Conservation (phyloP, 1,140 invertebrate genomes). For the Pseudomyrmex dendroicus region DNA sequence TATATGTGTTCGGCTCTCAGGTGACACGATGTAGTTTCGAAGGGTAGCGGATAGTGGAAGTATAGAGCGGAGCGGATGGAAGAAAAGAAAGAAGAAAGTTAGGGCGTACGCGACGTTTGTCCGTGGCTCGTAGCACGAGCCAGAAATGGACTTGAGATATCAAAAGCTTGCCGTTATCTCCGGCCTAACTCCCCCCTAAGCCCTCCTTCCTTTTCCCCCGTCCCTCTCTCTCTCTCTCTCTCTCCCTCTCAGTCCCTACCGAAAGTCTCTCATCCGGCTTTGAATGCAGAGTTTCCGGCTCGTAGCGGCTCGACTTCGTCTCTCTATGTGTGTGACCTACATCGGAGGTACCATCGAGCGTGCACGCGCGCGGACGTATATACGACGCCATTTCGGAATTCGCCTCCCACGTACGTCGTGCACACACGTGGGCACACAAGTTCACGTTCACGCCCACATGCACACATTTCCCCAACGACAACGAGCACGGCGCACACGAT, state of each 20-base stretch:
- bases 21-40: slow-evolving; percentile 58
- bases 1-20: slow-evolving; percentile 50
- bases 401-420: slow-evolving; percentile 50
- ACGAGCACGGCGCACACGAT: not conserved
- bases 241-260: slow-evolving; percentile 57
- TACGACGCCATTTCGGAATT: slow-evolving; percentile 55
- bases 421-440: slow-evolving; percentile 19
- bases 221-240: too few species aligned
- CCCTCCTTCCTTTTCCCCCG: not conserved
- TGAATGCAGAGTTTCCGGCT: slow-evolving; percentile 74
- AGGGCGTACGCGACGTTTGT: slow-evolving; percentile 49
- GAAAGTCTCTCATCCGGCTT: slow-evolving; percentile 71
- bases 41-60: not conserved
- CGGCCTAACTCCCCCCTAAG: slow-evolving; percentile 51
- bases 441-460: slow-evolving; percentile 27
- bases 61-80: not conserved
- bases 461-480: slow-evolving; percentile 3
- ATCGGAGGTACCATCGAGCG: slow-evolving; percentile 72
- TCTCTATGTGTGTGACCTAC: slow-evolving; percentile 72
- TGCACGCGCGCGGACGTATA: slow-evolving; percentile 43
- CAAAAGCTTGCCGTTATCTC: slow-evolving; percentile 65
- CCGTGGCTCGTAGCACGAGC: slow-evolving; percentile 60
- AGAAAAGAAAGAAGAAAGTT: slow-evolving; percentile 15
- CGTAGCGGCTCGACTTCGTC: slow-evolving; percentile 63
- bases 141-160: slow-evolving; percentile 75